These are phyloP conservation scores for Lytechinus pictus DNA, from an alignment of 35 echinoderm and acorn worm genomes.

Conservation along the genomic window DNA sequence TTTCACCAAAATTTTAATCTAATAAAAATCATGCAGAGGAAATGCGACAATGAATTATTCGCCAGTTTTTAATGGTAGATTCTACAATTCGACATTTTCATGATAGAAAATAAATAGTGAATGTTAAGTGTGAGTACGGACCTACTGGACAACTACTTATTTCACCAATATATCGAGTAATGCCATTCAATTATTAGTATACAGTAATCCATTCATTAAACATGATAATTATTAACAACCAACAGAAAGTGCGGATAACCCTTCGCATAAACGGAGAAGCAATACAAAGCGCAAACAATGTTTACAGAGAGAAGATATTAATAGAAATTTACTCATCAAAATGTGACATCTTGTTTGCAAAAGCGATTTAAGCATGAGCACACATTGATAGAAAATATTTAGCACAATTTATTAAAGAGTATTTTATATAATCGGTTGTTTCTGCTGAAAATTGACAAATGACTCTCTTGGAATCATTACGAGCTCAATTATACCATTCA, in stretches of 20 bases:
- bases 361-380: not conserved
- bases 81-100: not conserved
- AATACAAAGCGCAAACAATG: not conserved
- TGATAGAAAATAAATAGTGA: not conserved
- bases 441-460: not conserved
- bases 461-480: not conserved
- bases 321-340: not conserved
- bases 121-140: not conserved
- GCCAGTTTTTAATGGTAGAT: not conserved
- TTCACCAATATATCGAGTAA: no score
- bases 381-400: not conserved
- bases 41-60: not conserved
- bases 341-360: not conserved
- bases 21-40: not conserved
- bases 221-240: not conserved
- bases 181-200: no score
- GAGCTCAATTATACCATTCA: not conserved
- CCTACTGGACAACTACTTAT: no score
- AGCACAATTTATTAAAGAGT: not conserved
- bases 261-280: not conserved
- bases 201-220: no score
- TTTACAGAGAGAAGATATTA: not conserved
- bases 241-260: not conserved
- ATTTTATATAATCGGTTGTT: no score
- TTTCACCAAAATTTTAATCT: not conserved